Evolutionary conservation across 2,797 vertebrate genomes (phyloP).

Genomic region (Pelobates cultripes): DNA sequence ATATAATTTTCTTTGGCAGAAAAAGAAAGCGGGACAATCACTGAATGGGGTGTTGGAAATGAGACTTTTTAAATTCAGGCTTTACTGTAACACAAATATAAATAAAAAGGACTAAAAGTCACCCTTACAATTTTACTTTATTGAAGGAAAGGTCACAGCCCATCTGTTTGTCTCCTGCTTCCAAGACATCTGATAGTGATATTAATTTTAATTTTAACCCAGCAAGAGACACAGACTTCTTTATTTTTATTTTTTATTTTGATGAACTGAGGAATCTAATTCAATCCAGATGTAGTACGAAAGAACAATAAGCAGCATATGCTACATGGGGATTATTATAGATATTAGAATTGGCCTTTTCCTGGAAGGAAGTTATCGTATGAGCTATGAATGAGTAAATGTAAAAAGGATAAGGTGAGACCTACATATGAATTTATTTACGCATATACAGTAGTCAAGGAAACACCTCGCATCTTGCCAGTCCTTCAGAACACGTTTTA

Average conservation of each 20-base stretch:
- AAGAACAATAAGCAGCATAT: constrained; percentile 38
- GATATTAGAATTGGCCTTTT: constrained; percentile 30
- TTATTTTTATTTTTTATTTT: constrained; percentile 56
- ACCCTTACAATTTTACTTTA: constrained; percentile 62
- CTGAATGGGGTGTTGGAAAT: constrained; percentile 48
- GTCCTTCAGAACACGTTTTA: too few relatives aligned
- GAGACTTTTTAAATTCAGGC: constrained; percentile 48
- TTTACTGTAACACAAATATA: constrained; percentile 56
- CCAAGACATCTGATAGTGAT: constrained; percentile 68
- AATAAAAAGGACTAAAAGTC: constrained; percentile 57
- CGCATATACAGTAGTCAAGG: too few relatives aligned
- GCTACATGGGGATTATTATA: constrained; percentile 38
- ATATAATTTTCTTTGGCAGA: constrained; percentile 50
- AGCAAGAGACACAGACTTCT: constrained; percentile 61
- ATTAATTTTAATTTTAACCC: constrained; percentile 64
- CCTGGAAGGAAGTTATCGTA: constrained; percentile 12
- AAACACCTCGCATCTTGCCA: too few relatives aligned
- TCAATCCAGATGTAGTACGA: constrained; percentile 42
- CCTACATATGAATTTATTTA: too few relatives aligned
- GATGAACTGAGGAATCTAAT: constrained; percentile 51
- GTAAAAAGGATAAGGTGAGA: background rate
- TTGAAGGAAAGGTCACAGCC: constrained; percentile 61
- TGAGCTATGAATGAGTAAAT: background rate
- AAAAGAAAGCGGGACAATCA: constrained; percentile 52
- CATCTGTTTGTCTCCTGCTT: constrained; percentile 63